A percentile compares a stretch with the other conserved stretches of the same genome.
phyloP scores from a whole-genome alignment of 92 coral and sea anemone genomes.

The Epizoanthus illoricatus region DNA sequence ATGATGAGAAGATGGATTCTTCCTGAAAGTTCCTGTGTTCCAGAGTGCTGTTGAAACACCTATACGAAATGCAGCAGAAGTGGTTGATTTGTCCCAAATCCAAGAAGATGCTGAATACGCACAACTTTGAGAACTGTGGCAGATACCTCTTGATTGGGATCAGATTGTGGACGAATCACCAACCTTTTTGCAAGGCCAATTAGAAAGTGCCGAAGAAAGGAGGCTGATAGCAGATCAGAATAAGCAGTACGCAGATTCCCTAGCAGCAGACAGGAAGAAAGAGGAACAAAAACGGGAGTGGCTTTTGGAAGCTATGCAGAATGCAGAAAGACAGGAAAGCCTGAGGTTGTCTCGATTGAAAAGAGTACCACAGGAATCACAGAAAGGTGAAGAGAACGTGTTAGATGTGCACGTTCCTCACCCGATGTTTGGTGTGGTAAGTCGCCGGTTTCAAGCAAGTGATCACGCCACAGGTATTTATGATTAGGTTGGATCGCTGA shows the following conservation, averaged over 20 bases:
- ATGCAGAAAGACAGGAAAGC: conserved; percentile 24
- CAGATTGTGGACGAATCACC: not conserved
- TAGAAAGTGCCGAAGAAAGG: conserved; percentile 16
- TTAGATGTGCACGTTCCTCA: conserved; percentile 8
- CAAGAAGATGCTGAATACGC: not conserved
- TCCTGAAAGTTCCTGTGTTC: not conserved
- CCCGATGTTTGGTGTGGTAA: conserved; percentile 13
- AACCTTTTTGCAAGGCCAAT: conserved; percentile 19
- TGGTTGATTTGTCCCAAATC: conserved; percentile 2
- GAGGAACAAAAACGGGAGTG: conserved; percentile 18
- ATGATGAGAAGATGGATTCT: conserved; percentile 19
- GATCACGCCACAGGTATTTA: conserved; percentile 1
- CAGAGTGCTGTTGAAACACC: conserved; percentile 5
- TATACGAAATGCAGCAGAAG: not conserved
- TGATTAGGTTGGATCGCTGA: conserved; percentile 12
- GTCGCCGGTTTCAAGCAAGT: conserved; percentile 14
- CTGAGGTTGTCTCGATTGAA: conserved; percentile 18
- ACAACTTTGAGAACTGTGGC: conserved; percentile 14
- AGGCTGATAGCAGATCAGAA: conserved; percentile 12
- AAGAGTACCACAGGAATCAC: conserved; percentile 11
- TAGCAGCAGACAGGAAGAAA: conserved; percentile 20
- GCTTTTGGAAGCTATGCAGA: conserved; percentile 16
- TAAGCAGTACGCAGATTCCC: conserved; percentile 17
- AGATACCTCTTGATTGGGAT: conserved; percentile 18
- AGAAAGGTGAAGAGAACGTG: conserved; percentile 18